Evolutionary conservation across 2,888 invertebrate species (phyloP).

Genomic region (Rhagonycha fulva): DNA sequence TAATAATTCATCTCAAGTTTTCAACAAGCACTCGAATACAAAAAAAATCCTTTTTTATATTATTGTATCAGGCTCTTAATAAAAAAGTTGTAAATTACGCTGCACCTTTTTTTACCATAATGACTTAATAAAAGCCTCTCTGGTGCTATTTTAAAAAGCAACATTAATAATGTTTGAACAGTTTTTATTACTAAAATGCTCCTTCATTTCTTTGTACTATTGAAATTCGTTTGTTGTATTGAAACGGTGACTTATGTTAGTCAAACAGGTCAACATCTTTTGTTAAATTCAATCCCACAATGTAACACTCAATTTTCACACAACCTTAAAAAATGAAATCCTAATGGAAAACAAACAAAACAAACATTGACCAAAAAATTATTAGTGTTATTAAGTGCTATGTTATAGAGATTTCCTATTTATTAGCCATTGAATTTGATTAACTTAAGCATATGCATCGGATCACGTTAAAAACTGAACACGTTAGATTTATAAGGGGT

Average conservation of each 20-base stretch:
- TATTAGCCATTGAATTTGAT: background rate
- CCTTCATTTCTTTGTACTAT: slow-evolving; percentile 15
- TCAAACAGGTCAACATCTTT: slow-evolving; percentile 25
- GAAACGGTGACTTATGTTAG: slow-evolving; percentile 22
- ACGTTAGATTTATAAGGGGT: slow-evolving; percentile 15
- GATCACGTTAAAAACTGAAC: slow-evolving; percentile 38
- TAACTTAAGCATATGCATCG: slow-evolving; percentile 43
- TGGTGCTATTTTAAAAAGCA: background rate
- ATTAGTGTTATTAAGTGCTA: background rate
- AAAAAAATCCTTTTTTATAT: background rate
- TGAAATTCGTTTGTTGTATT: slow-evolving; percentile 9
- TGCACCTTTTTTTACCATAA: background rate
- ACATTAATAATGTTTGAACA: slow-evolving; percentile 2
- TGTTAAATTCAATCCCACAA: slow-evolving; percentile 13
- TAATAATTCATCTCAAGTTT: background rate
- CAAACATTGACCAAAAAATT: background rate
- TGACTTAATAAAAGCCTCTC: background rate
- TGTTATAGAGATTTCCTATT: background rate
- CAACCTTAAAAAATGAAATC: slow-evolving; percentile 7
- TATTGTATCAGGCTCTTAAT: background rate
- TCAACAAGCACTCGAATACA: background rate
- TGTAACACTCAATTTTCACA: slow-evolving; percentile 17
- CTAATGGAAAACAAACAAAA: background rate
- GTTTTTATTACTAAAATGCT: slow-evolving; percentile 8
- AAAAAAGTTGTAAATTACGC: background rate